A percentile compares a stretch with the other conserved stretches of the same genome.
Evolutionary conservation across 2,113 vertebrate species (phyloP).

Genomic region (Corynorhinus townsendii): DNA sequence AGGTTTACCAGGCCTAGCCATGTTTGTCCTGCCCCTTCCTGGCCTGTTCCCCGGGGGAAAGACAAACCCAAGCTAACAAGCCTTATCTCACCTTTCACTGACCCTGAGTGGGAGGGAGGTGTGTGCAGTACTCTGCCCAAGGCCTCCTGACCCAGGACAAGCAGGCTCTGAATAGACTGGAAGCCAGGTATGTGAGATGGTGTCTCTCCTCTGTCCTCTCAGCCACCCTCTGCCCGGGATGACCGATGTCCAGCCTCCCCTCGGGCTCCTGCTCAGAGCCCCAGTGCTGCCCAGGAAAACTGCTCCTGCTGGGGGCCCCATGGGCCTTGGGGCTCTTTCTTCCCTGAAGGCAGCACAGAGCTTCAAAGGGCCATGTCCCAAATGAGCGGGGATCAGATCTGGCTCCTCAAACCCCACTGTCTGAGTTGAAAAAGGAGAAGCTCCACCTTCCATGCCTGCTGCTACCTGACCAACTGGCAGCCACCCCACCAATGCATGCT

Average conservation of each 20-base stretch:
- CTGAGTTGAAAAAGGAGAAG: not conserved
- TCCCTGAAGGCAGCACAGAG: not conserved
- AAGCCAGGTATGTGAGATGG: not conserved
- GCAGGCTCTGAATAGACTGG: not conserved
- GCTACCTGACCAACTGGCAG: not conserved
- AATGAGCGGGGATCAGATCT: not conserved
- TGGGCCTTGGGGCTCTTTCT: not conserved
- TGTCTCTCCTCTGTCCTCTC: not conserved
- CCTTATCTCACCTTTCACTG: not conserved
- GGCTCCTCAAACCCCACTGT: not conserved
- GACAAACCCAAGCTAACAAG: not conserved
- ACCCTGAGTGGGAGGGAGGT: fast-evolving
- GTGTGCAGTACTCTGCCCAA: not conserved
- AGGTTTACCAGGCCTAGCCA: not conserved
- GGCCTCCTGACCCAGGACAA: not conserved
- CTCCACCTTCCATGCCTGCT: not conserved
- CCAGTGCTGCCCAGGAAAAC: not conserved
- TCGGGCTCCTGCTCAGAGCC: not conserved
- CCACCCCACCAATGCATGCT: fast-evolving
- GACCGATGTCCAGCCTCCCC: not conserved
- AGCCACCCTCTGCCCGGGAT: not conserved
- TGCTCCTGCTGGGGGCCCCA: not conserved
- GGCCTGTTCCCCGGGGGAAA: not conserved
- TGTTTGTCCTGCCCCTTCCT: not conserved
- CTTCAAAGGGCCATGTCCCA: not conserved